Conservation (phyloP, 2,113 vertebrate genomes). For the Triplophysa dalaica region DNA sequence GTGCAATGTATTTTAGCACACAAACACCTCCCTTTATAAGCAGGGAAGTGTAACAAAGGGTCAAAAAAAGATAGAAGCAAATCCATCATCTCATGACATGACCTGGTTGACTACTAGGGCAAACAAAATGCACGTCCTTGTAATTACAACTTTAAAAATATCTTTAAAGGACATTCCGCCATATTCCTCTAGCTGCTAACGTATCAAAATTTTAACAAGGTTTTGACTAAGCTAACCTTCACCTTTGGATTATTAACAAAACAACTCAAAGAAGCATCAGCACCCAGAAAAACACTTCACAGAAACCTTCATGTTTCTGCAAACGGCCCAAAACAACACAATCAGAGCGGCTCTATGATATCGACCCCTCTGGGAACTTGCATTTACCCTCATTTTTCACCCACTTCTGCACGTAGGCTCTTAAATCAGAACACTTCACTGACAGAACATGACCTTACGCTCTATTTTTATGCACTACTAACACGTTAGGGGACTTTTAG, state of each 20-base stretch:
- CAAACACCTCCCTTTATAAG: neutral
- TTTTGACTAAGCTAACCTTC: neutral
- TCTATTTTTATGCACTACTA: conserved; percentile 8
- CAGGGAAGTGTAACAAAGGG: conserved; percentile 3
- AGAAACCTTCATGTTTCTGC: conserved; percentile 21
- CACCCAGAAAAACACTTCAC: neutral
- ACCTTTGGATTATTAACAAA: conserved; percentile 14
- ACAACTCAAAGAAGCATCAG: neutral
- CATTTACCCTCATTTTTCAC: conserved; percentile 13
- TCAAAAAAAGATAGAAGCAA: conserved; percentile 1
- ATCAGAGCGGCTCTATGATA: conserved; percentile 2
- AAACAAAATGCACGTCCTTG: conserved; percentile 9
- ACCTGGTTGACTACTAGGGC: neutral
- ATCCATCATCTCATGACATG: neutral
- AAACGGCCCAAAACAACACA: neutral
- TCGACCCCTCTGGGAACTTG: conserved; percentile 24
- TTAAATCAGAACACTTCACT: conserved; percentile 9
- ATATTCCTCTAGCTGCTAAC: neutral
- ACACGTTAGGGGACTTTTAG: conserved; percentile 21
- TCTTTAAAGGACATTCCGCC: neutral
- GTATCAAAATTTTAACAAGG: conserved; percentile 24
- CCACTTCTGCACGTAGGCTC: conserved; percentile 38
- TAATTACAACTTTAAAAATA: conserved; percentile 10
- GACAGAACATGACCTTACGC: conserved; percentile 1
- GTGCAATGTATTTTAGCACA: conserved; percentile 1